Evolutionary conservation across 1,140 invertebrate species (phyloP), one percentile per base, ranked within the genome.

Genomic region (Drosophila pandora): DNA sequence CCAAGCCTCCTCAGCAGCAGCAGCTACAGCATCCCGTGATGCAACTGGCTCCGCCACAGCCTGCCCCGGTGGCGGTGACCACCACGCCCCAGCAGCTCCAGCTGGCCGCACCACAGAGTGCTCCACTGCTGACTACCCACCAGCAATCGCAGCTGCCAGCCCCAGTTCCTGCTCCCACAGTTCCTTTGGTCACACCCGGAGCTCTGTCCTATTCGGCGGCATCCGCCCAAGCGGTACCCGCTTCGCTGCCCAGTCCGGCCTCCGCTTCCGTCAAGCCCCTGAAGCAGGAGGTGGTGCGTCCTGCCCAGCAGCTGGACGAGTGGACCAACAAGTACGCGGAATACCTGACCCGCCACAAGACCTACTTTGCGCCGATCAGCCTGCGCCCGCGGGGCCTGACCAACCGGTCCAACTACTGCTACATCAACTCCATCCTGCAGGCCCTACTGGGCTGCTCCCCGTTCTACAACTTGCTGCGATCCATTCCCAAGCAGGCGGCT

Each of bases 331-430:
- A 91, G 73, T 85, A 95, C 93, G 79, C 92, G 95, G 96, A 96
- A 91, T 95, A 95, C 92, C 92, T 97, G 57, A 90, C 93, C 0
- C 94, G 93, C 74, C 96, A 96, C 88, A 94, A 94, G 78, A 93
- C 96, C 76, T 95, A 97, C 79, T 95, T 96, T 90, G 93, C 94
- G 55, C 93, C 95, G 1, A 94, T 96, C 12, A 94, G 95, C 57
- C 91, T 98, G 13, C 93, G 96, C 82, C 97, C 97, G 0, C 94
- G 97, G 56, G 97, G 97, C 8, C 93, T 99, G 12, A 96, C 95
- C 37, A 99, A 99, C 92, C 94, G 95, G 54, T 97, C 96, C 50
- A 99, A 98, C 93, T 98, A 97, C 92, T 99, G 98, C 92, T 99
- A 98, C 87, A 97, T 98, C 25, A 99, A 99, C 93, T 97, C 97